Evolutionary conservation across 2,797 vertebrate species (phyloP), one percentile per base, ranked within the genome.

Genomic region (Tangara arthus): DNA sequence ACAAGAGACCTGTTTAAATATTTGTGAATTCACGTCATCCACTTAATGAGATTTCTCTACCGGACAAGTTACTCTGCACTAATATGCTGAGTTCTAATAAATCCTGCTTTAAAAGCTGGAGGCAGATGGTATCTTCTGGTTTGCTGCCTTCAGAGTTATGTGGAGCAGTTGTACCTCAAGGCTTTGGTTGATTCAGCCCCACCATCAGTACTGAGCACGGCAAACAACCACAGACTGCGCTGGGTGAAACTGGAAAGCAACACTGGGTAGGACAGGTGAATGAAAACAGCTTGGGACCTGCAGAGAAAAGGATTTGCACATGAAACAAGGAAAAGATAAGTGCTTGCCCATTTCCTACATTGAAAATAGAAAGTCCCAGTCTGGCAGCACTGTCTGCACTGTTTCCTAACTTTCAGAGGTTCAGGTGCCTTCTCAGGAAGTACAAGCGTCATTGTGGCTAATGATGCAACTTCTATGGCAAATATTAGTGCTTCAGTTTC

Each of bases 181-280:
- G 18, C 35, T 83, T 26, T 42, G 22, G 8, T 32, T 39, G 47
- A 12, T 50, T 77, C 1, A 2, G 35, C 56, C 22, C 57, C 60
- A 34, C 30, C 32, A 10, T 47, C 18, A 7, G 26, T 32, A 18
- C 28, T 18, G 15, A 85, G 59, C 9, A 28, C 0, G 1, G n/a
- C 49, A 59, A 68, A 39, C 16, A 50, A 21, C 12, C 0, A 1
- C 65, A 78, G 44, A 37, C 15, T 27, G 15, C 35, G 12, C 4
- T 0, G 0, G 4, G 12, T 68, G 82, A 71, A 82, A 57, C 50
- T 49, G 68, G 3, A 3, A 49, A 61, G 34, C 15, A 34, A 4
- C 42, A 8, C 15, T 84, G 30, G 27, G 35, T 50, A 34, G n/a
- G 63, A 42, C 2, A 4, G 35, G 15, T 24, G 28, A 37, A n/a